Conservation (phyloP, 1,140 invertebrate genomes). For the Caenorhabditis remanei region DNA sequence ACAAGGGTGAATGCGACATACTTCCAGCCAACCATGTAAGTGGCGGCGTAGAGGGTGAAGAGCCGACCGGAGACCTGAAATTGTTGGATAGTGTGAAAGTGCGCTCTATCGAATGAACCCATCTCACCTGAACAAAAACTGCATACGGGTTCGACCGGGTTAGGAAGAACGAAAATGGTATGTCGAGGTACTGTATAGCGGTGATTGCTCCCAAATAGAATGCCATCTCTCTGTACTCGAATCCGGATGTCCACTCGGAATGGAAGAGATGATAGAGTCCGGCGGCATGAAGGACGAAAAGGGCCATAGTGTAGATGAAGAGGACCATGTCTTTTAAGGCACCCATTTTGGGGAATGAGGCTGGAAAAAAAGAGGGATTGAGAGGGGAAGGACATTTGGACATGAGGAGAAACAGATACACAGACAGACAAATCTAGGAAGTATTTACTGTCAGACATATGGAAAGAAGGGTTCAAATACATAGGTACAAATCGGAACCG, state of each 20-base stretch:
- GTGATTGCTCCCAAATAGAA: not conserved
- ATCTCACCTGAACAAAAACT: not conserved
- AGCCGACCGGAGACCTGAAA: conserved; percentile 19
- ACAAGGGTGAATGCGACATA: conserved; percentile 9
- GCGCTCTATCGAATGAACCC: not conserved
- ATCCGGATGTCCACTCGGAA: not conserved
- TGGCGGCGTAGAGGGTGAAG: not conserved
- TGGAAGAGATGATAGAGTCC: not conserved
- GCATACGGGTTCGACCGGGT: not conserved
- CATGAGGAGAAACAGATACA: too few relatives aligned
- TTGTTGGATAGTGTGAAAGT: not conserved
- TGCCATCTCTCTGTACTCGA: not conserved
- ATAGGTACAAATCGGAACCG: too few relatives aligned
- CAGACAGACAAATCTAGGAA: too few relatives aligned
- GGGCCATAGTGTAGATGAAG: conserved; percentile 16
- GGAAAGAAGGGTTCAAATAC: too few relatives aligned
- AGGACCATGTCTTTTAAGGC: not conserved
- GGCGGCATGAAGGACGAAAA: not conserved
- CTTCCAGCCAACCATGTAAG: conserved; percentile 18
- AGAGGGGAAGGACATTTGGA: too few relatives aligned
- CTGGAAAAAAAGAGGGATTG: not conserved
- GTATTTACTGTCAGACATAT: too few relatives aligned
- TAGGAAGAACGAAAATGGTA: conserved; percentile 41
- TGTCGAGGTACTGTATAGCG: conserved; percentile 12
- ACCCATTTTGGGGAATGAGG: not conserved